Evolutionary conservation across 1,140 invertebrate species (phyloP).

Genomic region (Nixonia krombeini): DNA sequence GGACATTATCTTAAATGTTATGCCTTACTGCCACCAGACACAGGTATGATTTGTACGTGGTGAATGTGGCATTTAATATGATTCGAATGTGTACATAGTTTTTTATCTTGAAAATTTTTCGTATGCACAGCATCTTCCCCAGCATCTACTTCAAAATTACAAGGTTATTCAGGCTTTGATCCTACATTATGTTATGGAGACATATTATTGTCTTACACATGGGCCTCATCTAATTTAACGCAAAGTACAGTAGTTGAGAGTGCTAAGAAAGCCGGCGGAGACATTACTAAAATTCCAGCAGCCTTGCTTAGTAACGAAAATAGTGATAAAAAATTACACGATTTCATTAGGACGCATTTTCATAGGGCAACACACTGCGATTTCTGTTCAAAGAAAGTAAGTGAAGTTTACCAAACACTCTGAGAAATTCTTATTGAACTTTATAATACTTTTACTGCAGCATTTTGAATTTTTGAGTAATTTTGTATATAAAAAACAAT

Average conservation of each 20-base stretch:
- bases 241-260: slow-evolving; percentile 32
- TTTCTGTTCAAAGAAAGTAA: slow-evolving; percentile 92
- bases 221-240: slow-evolving; percentile 68
- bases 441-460: too few relatives aligned
- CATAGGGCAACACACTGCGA: slow-evolving; percentile 89
- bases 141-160: slow-evolving; percentile 70
- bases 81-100: not conserved
- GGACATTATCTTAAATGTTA: slow-evolving; percentile 85
- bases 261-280: slow-evolving; percentile 56
- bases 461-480: too few relatives aligned
- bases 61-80: not conserved
- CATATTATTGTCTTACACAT: slow-evolving; percentile 86
- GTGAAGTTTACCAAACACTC: too few relatives aligned
- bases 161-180: slow-evolving; percentile 85
- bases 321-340: slow-evolving; percentile 71
- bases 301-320: slow-evolving; percentile 54
- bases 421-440: too few relatives aligned
- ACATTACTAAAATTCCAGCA: slow-evolving; percentile 54
- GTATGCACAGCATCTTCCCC: slow-evolving; percentile 77
- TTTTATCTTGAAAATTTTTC: too few relatives aligned
- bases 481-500: too few relatives aligned
- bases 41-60: slow-evolving; percentile 62
- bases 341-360: slow-evolving; percentile 90
- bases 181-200: slow-evolving; percentile 92
- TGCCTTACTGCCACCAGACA: slow-evolving; percentile 81